Conservation (phyloP, 2,888 invertebrate species). For the Argynnis bischoffii region DNA sequence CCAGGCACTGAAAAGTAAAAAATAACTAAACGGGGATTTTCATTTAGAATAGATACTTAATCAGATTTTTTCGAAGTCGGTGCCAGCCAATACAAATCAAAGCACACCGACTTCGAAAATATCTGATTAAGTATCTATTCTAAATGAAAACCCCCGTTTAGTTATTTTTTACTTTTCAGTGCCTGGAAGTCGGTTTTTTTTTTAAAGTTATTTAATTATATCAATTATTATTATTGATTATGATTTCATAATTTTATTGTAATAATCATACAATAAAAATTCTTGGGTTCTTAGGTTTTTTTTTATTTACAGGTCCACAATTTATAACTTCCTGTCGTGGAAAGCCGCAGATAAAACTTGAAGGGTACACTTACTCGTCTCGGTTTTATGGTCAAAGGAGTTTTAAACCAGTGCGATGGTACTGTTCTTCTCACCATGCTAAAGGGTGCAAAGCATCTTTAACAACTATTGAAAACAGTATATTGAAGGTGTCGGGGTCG, state of each 20-base stretch:
- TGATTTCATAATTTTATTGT: background rate
- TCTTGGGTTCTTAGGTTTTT: background rate
- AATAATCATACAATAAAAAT: background rate
- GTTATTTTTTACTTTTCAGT: too few species aligned
- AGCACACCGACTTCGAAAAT: too few species aligned
- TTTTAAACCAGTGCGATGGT: constrained; percentile 31
- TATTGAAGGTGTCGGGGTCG: background rate
- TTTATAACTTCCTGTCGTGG: constrained; percentile 36
- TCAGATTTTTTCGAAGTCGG: too few species aligned
- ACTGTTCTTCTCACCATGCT: constrained; percentile 40
- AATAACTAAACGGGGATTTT: too few species aligned
- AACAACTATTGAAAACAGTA: constrained; percentile 19
- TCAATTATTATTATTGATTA: background rate
- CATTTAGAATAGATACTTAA: too few species aligned
- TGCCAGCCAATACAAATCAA: too few species aligned
- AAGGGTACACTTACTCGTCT: constrained; percentile 38
- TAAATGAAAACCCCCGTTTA: too few species aligned
- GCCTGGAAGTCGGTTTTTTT: too few species aligned
- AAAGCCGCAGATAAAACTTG: constrained; percentile 32
- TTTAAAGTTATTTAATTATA: too few species aligned
- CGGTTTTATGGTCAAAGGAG: constrained; percentile 17
- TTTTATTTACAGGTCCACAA: constrained; percentile 20
- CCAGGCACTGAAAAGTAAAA: too few species aligned
- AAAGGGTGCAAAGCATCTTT: constrained; percentile 38
- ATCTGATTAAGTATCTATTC: too few species aligned